A percentile compares a stretch with the other conserved stretches of the same genome.
phyloP scores from a whole-genome alignment of 2,113 vertebrate species.

The Pogona vitticeps region DNA sequence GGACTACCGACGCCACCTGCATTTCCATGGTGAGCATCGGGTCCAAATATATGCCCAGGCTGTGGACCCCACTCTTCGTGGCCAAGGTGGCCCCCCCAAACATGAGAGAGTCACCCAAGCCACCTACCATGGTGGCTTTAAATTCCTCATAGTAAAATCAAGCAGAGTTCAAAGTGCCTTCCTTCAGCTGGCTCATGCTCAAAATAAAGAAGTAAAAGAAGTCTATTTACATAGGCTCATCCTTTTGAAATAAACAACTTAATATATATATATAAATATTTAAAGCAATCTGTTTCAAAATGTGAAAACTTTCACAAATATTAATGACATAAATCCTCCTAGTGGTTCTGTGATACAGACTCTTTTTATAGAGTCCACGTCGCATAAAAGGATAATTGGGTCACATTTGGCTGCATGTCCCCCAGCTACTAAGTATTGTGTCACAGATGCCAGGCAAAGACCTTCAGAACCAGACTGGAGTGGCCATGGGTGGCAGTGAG shows the following conservation, averaged over 20 bases:
- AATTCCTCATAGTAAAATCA: neutral
- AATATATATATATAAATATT: no score
- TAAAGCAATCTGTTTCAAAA: neutral
- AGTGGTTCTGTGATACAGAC: neutral
- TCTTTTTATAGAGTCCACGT: neutral
- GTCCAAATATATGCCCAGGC: no score
- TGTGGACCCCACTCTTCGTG: no score
- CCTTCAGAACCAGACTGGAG: neutral
- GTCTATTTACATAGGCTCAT: no score
- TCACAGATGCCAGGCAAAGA: neutral
- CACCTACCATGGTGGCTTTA: no score
- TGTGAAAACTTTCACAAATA: neutral
- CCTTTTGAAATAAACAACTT: no score
- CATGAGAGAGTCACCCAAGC: no score
- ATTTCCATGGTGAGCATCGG: no score
- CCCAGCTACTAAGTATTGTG: neutral
- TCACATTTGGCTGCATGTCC: neutral
- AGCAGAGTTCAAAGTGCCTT: neutral
- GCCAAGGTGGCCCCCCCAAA: no score
- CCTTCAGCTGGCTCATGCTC: neutral
- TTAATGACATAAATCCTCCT: neutral
- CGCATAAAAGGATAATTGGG: neutral
- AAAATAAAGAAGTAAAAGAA: neutral
- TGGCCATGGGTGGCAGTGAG: neutral
- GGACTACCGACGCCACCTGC: no score